Percentiles rank a stretch among this genome's conserved stretches.
Conservation (phyloP, 2,113 vertebrate genomes). For the Okapia johnstoni region DNA sequence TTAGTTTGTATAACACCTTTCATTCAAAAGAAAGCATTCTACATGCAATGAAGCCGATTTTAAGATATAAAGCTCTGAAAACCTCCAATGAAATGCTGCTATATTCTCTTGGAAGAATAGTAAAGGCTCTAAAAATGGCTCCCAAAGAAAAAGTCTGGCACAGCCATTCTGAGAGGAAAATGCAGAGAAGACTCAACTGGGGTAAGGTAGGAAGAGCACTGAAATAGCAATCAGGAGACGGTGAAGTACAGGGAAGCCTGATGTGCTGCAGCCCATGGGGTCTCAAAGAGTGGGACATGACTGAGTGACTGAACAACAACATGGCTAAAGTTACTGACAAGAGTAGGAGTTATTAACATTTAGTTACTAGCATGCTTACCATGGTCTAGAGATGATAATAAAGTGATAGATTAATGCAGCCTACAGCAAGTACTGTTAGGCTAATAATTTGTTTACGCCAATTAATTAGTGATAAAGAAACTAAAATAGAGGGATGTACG, state of each 20-base stretch:
- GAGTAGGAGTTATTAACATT: neutral
- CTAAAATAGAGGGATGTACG: neutral
- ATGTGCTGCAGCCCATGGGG: neutral
- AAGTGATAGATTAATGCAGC: neutral
- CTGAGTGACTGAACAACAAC: neutral
- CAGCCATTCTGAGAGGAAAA: neutral
- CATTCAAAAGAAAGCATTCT: neutral
- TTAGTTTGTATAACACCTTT: constrained; percentile 8
- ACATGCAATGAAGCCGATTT: neutral
- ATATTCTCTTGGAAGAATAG: neutral
- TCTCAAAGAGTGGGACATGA: neutral
- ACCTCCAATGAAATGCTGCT: neutral
- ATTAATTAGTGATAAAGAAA: neutral
- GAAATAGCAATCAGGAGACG: neutral
- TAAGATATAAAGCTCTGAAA: neutral
- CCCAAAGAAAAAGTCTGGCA: neutral
- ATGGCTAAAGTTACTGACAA: neutral
- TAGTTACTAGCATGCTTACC: neutral
- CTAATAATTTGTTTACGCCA: neutral
- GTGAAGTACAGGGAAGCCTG: neutral
- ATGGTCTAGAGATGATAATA: neutral
- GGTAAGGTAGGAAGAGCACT: neutral
- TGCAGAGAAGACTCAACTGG: neutral
- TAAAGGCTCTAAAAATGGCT: neutral
- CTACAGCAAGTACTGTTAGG: neutral